Evolutionary conservation across 1,140 invertebrate genomes (phyloP).

Genomic region (Linepithema humile): DNA sequence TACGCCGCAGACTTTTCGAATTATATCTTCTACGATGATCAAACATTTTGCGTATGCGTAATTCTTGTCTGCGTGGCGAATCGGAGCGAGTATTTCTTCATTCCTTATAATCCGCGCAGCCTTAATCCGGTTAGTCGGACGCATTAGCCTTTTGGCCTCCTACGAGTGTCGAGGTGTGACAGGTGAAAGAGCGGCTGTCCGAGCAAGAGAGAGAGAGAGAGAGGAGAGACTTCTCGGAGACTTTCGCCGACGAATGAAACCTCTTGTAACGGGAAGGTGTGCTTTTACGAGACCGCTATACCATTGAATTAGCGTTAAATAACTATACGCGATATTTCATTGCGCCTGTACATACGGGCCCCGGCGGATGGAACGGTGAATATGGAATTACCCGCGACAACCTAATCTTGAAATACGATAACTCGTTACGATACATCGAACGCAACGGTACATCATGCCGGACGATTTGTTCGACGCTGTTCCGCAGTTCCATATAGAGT

Average conservation of each 20-base stretch:
- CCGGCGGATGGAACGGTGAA: conserved; percentile 17
- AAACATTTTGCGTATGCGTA: neutral
- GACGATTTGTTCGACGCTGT: conserved; percentile 27
- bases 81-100: conserved; percentile 41
- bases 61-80: conserved; percentile 36
- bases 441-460: conserved; percentile 59
- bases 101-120: conserved; percentile 55
- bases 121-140: conserved; percentile 68
- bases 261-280: conserved; percentile 6
- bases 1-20: neutral
- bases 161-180: conserved; percentile 65
- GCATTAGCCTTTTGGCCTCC: conserved; percentile 59
- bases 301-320: conserved; percentile 26
- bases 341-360: conserved; percentile 6
- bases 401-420: conserved; percentile 68
- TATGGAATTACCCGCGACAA: conserved; percentile 66
- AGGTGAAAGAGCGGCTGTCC: conserved; percentile 61
- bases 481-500: neutral
- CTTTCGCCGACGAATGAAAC: conserved; percentile 49
- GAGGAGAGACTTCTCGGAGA: conserved; percentile 37
- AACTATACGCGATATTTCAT: conserved; percentile 42
- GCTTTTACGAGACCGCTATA: neutral
- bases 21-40: neutral
- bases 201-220: conserved; percentile 4
- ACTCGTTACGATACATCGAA: conserved; percentile 47